Evolutionary conservation across 1,140 invertebrate genomes (phyloP), one percentile per base, ranked within the genome.

Genomic region (Ditylenchus dipsaci): DNA sequence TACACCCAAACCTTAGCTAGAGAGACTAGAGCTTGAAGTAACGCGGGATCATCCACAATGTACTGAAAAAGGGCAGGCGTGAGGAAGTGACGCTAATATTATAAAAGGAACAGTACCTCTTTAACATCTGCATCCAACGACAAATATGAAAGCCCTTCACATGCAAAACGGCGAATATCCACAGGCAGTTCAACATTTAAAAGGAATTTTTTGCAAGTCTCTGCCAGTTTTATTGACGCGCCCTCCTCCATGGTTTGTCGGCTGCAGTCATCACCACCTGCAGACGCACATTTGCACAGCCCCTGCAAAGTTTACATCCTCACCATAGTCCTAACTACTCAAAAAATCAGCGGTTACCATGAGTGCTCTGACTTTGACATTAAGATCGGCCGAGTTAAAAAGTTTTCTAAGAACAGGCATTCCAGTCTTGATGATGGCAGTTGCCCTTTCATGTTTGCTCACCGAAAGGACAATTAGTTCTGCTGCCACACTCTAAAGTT

Each of bases 71-170:
- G n/a, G n/a, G n/a, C 11, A 38, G 3, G 33, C 11, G 3, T 38
- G 3, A 38, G 33, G 33, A 5, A 5, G 11, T 11, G 33, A 3
- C 33, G 11, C 33, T 11, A 5, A 38, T 38, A 38, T 5, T 5
- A 3, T 11, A 38, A 5, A 3, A 38, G 33, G 11, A 38, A 38
- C 33, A 38, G 33, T 83, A 38, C 33, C 33, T 99, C 95, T 82
- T 99, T 99, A 0, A 98, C 92, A 84, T 98, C 95, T 13, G 93
- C 96, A 86, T 99, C 95, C 43, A 99, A 87, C 3, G 94, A 95
- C 1, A 99, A 86, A 83, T 97, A 99, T 0, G 95, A 95, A 0
- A 99, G 86, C 15, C 95, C 95, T 86, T 99, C 96, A 27, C 92
- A 91, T 0, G 95, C 93, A 65, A 82, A 81, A 58, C 73, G 71